These are phyloP conservation scores for Phaetusa simplex DNA, from an alignment of 2,113 vertebrate genomes.

Conservation along the genomic window DNA sequence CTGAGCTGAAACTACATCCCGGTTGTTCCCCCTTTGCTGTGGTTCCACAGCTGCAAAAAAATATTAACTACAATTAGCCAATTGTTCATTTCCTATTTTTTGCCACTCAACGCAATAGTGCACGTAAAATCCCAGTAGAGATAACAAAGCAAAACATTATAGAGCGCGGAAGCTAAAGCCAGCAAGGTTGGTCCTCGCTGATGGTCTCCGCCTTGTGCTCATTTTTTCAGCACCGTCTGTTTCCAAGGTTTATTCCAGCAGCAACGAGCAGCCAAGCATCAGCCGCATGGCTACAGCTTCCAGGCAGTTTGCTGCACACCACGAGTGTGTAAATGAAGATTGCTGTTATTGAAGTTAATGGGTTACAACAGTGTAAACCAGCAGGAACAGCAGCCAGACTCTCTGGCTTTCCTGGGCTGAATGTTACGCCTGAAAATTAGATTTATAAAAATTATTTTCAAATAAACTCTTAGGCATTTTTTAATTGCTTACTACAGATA, in stretches of 20 bases:
- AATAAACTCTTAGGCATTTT: not conserved
- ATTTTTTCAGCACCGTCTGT: not conserved
- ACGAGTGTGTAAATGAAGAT: not conserved
- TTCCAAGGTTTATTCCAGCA: conserved; percentile 26
- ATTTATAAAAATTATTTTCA: not conserved
- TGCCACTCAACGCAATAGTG: not conserved
- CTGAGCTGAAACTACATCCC: not conserved
- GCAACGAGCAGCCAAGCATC: not conserved
- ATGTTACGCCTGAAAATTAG: not conserved
- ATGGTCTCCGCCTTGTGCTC: not conserved
- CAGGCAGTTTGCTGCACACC: not conserved
- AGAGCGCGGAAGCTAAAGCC: not conserved
- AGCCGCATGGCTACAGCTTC: not conserved
- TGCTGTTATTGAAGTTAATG: not conserved
- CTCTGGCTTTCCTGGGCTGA: not conserved
- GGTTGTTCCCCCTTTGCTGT: not conserved
- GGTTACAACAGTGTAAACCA: not conserved
- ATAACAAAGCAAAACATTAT: not conserved
- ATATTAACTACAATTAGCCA: not conserved
- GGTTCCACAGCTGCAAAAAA: not conserved
- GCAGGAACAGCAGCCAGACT: not conserved
- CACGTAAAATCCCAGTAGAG: not conserved
- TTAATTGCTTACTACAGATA: not conserved
- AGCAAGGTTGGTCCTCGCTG: not conserved
- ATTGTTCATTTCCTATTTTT: not conserved